These are phyloP conservation scores for Hetaerina titia DNA, from an alignment of 2,888 invertebrate genomes.

Conservation along the genomic window DNA sequence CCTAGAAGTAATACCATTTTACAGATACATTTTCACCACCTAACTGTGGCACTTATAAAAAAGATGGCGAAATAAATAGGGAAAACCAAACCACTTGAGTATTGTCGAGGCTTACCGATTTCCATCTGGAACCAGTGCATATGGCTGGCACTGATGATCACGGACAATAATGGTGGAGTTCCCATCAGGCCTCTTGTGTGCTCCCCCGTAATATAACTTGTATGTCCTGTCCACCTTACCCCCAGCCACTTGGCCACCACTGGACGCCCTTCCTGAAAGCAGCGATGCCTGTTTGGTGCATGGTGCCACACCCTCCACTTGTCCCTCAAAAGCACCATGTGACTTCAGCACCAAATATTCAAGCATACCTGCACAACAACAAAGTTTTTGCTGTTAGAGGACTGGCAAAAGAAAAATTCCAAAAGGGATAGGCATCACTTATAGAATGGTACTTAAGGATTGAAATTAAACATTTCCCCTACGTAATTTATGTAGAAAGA, in stretches of 20 bases:
- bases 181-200: slow-evolving; percentile 77
- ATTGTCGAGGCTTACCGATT: slow-evolving; percentile 70
- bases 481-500: too few relatives aligned
- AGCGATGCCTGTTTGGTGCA: neutral
- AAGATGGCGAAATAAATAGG: too few relatives aligned
- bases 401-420: too few relatives aligned
- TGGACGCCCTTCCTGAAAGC: neutral
- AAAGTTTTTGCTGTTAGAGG: too few relatives aligned
- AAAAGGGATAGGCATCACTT: too few relatives aligned
- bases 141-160: slow-evolving; percentile 70
- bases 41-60: too few relatives aligned
- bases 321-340: neutral
- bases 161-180: slow-evolving; percentile 75
- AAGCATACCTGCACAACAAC: neutral
- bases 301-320: neutral
- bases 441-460: too few relatives aligned
- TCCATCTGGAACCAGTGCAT: slow-evolving; percentile 71
- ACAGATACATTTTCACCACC: too few relatives aligned
- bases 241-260: slow-evolving; percentile 73
- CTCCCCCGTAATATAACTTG: slow-evolving; percentile 78
- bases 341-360: neutral
- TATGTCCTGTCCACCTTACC: slow-evolving; percentile 74
- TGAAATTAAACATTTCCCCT: too few relatives aligned
- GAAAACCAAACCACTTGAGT: too few relatives aligned
- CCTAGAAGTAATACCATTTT: too few relatives aligned